A percentile compares a stretch with the other conserved stretches of the same genome.
Evolutionary conservation across 2,113 vertebrate species (phyloP).

Genomic region (Tringa solitaria): DNA sequence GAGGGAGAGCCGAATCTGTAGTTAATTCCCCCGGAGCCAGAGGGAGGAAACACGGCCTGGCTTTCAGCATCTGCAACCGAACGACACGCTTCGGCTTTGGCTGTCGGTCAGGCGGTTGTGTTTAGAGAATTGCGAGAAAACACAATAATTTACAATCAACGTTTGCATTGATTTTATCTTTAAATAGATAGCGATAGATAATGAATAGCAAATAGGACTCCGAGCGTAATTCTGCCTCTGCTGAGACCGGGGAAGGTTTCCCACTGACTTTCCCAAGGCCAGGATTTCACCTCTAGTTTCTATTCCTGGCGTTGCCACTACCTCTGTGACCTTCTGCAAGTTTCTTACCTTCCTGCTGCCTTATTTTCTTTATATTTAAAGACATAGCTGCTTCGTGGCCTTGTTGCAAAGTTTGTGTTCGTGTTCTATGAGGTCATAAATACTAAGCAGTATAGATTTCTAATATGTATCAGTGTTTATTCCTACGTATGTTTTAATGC

Average conservation of each 20-base stretch:
- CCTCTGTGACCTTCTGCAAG: slow-evolving; percentile 42
- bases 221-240: background rate
- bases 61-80: background rate
- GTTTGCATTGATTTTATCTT: background rate
- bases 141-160: background rate
- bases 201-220: background rate
- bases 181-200: background rate
- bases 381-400: background rate
- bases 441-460: background rate
- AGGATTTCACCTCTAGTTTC: slow-evolving; percentile 38
- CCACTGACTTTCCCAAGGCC: slow-evolving; percentile 10
- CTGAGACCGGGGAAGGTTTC: background rate
- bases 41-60: background rate
- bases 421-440: background rate
- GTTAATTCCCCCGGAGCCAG: background rate
- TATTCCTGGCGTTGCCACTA: background rate
- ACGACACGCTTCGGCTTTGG: background rate
- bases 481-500: background rate
- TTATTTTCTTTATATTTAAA: background rate
- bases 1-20: accelerated
- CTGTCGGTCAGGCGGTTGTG: background rate
- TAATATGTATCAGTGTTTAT: background rate
- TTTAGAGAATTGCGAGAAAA: background rate
- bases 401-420: background rate
- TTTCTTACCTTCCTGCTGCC: background rate